Conservation (phyloP, 2,888 invertebrate genomes). For the Drosophila kuntzei region DNA sequence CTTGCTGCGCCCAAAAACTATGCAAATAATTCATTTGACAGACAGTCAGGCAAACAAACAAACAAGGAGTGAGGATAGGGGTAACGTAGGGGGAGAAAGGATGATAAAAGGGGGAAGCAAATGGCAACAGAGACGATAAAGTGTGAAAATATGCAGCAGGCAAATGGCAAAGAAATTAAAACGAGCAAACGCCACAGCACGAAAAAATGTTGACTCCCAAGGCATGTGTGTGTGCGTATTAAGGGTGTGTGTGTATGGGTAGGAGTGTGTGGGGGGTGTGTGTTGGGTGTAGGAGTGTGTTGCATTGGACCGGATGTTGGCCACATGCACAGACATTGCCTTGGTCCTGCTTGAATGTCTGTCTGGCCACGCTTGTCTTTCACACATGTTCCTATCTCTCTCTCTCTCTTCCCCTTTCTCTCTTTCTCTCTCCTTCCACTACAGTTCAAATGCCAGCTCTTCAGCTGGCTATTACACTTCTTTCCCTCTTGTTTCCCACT, state of each 20-base stretch:
- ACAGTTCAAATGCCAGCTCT: conserved; percentile 65
- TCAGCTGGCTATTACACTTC: background rate
- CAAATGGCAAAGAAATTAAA: conserved; percentile 77
- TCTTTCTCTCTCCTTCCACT: background rate
- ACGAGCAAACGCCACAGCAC: conserved; percentile 44
- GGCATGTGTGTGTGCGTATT: conserved; percentile 20
- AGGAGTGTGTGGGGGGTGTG: conserved; percentile 1
- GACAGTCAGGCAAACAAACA: conserved; percentile 61
- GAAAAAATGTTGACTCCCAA: conserved; percentile 44
- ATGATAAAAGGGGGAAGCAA: background rate
- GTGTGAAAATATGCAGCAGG: conserved; percentile 77
- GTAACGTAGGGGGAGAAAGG: background rate
- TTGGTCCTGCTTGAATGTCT: conserved; percentile 19
- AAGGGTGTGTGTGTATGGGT: conserved; percentile 17
- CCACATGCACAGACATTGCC: conserved; percentile 25
- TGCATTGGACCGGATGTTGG: conserved; percentile 18
- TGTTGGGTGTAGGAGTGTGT: conserved; percentile 3
- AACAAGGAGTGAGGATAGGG: conserved; percentile 2
- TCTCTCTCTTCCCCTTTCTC: background rate
- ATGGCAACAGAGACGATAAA: conserved; percentile 53
- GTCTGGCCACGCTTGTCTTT: conserved; percentile 27
- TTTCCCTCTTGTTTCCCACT: background rate
- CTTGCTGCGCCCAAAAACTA: conserved; percentile 73
- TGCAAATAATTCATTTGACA: conserved; percentile 83
- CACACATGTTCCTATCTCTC: conserved; percentile 6